Conservation (phyloP, 1,140 invertebrate genomes). For the Panulirus ornatus region DNA sequence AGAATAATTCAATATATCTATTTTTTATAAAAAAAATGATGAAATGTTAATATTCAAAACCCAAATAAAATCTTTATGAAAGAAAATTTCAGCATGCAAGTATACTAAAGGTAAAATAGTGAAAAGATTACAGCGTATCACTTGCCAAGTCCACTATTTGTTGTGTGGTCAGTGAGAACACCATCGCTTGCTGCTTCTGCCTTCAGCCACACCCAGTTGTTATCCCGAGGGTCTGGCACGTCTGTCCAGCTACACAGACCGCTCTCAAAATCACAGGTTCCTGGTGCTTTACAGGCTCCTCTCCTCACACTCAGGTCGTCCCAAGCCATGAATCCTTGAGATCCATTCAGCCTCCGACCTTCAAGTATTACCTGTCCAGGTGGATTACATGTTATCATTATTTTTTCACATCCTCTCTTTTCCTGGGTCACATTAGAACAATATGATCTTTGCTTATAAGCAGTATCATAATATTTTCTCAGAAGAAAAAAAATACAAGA, state of each 20-base stretch:
- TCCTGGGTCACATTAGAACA: too few species aligned
- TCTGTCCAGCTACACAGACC: slow-evolving; percentile 48
- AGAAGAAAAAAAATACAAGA: slow-evolving; percentile 4
- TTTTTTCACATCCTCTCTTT: too few species aligned
- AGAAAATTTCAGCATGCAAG: too few species aligned
- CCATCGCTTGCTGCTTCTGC: slow-evolving; percentile 51
- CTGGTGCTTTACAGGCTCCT: slow-evolving; percentile 42
- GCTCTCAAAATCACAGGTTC: slow-evolving; percentile 57
- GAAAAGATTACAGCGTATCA: background rate
- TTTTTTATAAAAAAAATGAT: too few species aligned
- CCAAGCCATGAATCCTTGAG: slow-evolving; percentile 50
- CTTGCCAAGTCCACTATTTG: slow-evolving; percentile 27
- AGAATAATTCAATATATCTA: too few species aligned
- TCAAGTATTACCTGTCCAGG: slow-evolving; percentile 42
- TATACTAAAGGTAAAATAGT: too few species aligned
- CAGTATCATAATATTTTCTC: background rate
- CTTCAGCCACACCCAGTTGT: slow-evolving; percentile 55
- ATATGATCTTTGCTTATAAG: too few species aligned
- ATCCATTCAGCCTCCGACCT: slow-evolving; percentile 21
- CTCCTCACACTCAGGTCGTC: slow-evolving; percentile 50
- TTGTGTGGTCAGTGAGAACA: slow-evolving; percentile 48
- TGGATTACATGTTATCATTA: background rate
- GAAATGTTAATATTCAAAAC: too few species aligned
- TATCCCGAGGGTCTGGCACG: slow-evolving; percentile 7
- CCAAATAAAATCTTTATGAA: too few species aligned